Base-by-base conservation (phyloP, 1,140 invertebrate genomes). In the Leguminivora glycinivorella region DNA sequence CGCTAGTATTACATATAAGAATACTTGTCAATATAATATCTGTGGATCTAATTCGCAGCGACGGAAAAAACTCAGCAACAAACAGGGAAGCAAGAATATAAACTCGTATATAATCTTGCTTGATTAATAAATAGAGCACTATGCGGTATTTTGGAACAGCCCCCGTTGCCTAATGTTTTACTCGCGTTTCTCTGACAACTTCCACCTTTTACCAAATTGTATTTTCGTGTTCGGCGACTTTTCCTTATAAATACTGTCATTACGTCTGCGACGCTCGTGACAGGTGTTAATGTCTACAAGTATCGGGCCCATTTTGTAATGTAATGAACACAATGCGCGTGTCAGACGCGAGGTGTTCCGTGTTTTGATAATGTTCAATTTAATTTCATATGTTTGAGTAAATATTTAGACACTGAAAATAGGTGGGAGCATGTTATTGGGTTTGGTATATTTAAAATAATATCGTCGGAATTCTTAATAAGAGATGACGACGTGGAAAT, bases 161-260 rank as follows among this genome's bases (percentile, higher is more conserved):
- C 76, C 83, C 80, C 72, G 79, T 81, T 75, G 76, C 81, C 84
- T 88, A 88, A 88, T 89, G 88, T 87, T 85, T 84, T 75, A 89
- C 84, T 88, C 83, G 84, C 87, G 83, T 88, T 90, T 82, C 85
- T 83, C 77, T 84, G 87, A 88, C 87, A 88, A 86, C 84, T 84
- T 85, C 75, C 78, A 84, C 87, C 83, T 89, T 89, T 86, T 85
- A 88, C 88, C 83, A 90, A 90, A 91, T 91, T 91, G 89, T 91
- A 83, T 91, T 91, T 89, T 90, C 89, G 82, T 91, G 89, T 90
- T 88, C 80, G 75, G 72, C 77, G 84, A 91, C 81, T 89, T 91
- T 91, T 91, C 87, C 88, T 91, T 91, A 91, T 90, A 91, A 91
- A 91, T 88, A 90, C 86, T 89, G 85, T 91, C 87, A 91, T 91